Evolutionary conservation across 2,888 invertebrate species (phyloP).

Genomic region (Parelbella ahira): DNA sequence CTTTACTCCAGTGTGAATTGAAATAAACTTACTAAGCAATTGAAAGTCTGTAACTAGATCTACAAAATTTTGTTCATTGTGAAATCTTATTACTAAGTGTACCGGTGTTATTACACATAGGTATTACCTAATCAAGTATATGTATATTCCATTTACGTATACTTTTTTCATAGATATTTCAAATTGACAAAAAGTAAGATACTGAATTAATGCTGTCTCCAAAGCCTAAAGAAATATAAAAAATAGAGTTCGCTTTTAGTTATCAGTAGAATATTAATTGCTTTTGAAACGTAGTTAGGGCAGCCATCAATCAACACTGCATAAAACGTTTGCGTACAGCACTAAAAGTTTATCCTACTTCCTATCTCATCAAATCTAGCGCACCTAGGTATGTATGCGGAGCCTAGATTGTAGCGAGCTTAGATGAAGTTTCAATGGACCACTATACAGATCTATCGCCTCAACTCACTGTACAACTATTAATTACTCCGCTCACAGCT

Average conservation of each 20-base stretch:
- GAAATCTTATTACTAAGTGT: no score
- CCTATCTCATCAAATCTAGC: slow-evolving; percentile 28
- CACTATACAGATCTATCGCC: slow-evolving; percentile 25
- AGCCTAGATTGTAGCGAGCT: slow-evolving; percentile 27
- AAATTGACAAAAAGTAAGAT: no score
- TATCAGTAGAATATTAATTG: slow-evolving; percentile 2
- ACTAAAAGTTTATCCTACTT: slow-evolving; percentile 28
- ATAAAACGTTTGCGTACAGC: slow-evolving; percentile 20
- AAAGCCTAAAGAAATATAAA: no score
- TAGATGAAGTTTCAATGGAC: slow-evolving; percentile 29
- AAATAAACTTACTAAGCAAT: no score
- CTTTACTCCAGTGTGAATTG: no score
- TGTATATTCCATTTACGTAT: no score
- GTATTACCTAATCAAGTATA: no score
- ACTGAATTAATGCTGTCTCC: no score
- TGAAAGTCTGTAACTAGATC: no score
- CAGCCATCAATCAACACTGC: slow-evolving; percentile 22
- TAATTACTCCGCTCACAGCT: slow-evolving; percentile 21
- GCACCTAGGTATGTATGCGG: slow-evolving; percentile 23
- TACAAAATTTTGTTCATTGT: no score
- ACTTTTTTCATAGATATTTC: no score
- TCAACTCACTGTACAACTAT: slow-evolving; percentile 22
- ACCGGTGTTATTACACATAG: no score
- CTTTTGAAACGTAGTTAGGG: slow-evolving; percentile 11
- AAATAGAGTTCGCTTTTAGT: neutral